Evolutionary conservation across 2,113 vertebrate species (phyloP), one percentile per base, ranked within the genome.

Genomic region (Dissostichus mawsoni): DNA sequence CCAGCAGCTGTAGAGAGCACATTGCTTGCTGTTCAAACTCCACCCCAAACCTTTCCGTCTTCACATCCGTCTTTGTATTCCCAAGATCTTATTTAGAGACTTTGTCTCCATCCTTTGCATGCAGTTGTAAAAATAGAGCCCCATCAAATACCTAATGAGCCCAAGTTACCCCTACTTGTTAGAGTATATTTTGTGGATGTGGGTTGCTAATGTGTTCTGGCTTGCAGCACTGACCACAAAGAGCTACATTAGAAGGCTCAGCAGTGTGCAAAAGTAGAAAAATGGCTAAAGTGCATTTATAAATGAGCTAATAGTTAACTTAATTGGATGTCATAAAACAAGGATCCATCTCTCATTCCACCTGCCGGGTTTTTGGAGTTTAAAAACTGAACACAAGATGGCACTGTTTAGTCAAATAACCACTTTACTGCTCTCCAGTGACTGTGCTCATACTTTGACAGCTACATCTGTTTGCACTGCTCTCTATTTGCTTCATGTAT

Each of bases 1-100:
- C 95, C 94, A 96, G 96, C 96, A 97, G 97, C 97, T 97, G 97
- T 96, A 95, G 96, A 94, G 94, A 94, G 94, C 96, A 96, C 96
- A 96, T 96, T 96, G 96, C 96, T 95, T 90, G 92, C 95, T 96
- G 96, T 94, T 89, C 93, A 85, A 90, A 89, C 91, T 89, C 86
- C 84, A 88, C 86, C 90, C 90, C 90, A 61, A 94, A 92, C 92
- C 90, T 94, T 92, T 91, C 90, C 90, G 85, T 76, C 93, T 94
- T 95, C 94, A 93, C 93, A 95, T 93, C 92, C 76, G 91, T 67
- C 81, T 90, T 94, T 93, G 79, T 91, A 23, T 83, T 81, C 76
- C 41, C 59, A 9, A 80, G 58, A 90, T 86, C 85, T 88, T 76
- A 89, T 91, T 89, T 89, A 65, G 59, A 81, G 68, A 84, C 78